These are phyloP conservation scores for Eristalis tenax DNA, from an alignment of 2,888 invertebrate genomes.

Conservation along the genomic window DNA sequence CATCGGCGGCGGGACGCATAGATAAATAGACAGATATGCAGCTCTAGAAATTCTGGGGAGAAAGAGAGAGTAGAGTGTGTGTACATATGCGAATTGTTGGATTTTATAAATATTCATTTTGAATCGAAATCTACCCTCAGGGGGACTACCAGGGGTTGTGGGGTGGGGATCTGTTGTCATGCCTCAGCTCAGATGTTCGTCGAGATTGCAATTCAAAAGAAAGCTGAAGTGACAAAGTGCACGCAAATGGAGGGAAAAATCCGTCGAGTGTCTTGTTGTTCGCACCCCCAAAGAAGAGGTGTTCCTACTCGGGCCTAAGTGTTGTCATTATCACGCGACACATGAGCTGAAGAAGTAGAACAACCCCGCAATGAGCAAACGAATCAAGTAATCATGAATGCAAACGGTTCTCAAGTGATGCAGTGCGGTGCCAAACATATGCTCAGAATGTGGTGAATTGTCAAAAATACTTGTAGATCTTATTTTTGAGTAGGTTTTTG, in stretches of 20 bases:
- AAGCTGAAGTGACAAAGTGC: slow-evolving; percentile 29
- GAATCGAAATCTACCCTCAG: slow-evolving; percentile 34
- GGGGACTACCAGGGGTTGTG: not conserved
- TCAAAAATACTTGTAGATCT: not conserved
- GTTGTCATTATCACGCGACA: slow-evolving; percentile 50
- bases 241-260: slow-evolving; percentile 31
- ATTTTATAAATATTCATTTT: slow-evolving; percentile 61
- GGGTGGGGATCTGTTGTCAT: slow-evolving; percentile 4
- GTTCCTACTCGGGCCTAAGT: slow-evolving; percentile 29
- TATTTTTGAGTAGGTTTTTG: no score
- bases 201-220: slow-evolving; percentile 28
- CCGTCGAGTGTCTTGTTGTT: slow-evolving; percentile 52
- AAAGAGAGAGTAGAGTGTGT: not conserved
- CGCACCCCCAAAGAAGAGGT: slow-evolving; percentile 33
- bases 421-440: not conserved
- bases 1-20: slow-evolving; percentile 16
- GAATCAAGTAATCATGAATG: slow-evolving; percentile 22
- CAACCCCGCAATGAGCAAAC: slow-evolving; percentile 15
- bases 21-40: slow-evolving; percentile 30
- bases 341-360: slow-evolving; percentile 32
- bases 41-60: no score
- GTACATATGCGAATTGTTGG: slow-evolving; percentile 30
- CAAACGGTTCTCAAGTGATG: not conserved
- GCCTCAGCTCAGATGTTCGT: slow-evolving; percentile 3
- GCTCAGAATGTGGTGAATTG: not conserved